phyloP scores from a whole-genome alignment of 2,113 vertebrate genomes.

The Gulo gulo region DNA sequence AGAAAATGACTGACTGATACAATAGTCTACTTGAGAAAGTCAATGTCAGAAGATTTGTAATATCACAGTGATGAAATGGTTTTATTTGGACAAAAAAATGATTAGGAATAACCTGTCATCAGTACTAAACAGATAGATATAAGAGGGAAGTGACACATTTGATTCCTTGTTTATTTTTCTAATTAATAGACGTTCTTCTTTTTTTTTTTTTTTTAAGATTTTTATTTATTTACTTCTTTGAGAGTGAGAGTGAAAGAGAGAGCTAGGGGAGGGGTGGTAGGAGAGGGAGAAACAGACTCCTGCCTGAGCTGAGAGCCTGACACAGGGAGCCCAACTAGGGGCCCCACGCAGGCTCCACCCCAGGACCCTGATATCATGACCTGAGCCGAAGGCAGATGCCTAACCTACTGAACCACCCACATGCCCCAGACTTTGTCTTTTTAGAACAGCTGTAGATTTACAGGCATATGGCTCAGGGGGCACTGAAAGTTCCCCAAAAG shows the following conservation, averaged over 20 bases:
- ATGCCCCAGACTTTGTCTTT: background rate
- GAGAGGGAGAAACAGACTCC: background rate
- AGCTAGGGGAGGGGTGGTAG: background rate
- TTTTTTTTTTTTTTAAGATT: no score
- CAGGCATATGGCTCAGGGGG: background rate
- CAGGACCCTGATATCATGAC: background rate
- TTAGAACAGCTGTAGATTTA: background rate
- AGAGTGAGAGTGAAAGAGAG: fast-evolving
- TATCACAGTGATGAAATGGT: background rate
- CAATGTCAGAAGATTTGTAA: background rate
- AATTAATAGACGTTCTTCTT: background rate
- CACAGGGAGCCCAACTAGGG: background rate
- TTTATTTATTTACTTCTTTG: background rate
- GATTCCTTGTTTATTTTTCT: background rate
- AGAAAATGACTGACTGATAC: background rate
- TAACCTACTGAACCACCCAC: background rate
- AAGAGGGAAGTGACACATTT: background rate
- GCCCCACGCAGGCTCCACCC: background rate
- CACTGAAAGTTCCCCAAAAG: background rate
- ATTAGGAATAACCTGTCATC: background rate
- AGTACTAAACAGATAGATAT: background rate
- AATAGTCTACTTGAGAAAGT: background rate
- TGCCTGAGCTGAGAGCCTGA: background rate
- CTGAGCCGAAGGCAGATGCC: background rate
- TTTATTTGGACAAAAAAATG: background rate